Percentiles rank a stretch among this genome's conserved stretches.
Conservation (phyloP, 2,797 vertebrate species). For the Coracias cyanogaster region DNA sequence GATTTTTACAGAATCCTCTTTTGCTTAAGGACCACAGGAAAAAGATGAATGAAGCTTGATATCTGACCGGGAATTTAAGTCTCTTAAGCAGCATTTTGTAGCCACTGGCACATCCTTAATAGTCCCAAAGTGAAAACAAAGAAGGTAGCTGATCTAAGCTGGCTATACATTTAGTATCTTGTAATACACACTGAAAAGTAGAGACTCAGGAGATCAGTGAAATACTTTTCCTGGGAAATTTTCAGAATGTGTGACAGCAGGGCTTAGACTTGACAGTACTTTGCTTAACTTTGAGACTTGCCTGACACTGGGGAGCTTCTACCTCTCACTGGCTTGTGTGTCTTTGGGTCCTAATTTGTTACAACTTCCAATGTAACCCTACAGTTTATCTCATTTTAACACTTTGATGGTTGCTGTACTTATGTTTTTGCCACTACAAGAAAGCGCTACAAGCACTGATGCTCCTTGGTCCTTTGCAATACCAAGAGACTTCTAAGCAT, state of each 20-base stretch:
- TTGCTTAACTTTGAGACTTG: background rate
- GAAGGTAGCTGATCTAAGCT: background rate
- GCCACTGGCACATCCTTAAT: background rate
- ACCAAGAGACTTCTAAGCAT: background rate
- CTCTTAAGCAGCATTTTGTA: background rate
- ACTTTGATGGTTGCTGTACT: background rate
- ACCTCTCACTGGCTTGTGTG: background rate
- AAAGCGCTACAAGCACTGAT: background rate
- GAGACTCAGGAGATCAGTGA: background rate
- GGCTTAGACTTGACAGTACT: background rate
- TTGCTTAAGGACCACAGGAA: background rate
- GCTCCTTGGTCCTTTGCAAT: background rate
- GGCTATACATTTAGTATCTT: background rate
- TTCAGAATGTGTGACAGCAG: background rate
- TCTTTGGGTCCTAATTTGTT: background rate
- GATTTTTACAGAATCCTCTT: background rate
- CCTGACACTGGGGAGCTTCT: background rate
- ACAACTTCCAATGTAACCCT: background rate
- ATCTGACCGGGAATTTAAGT: background rate
- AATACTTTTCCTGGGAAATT: background rate
- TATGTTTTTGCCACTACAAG: background rate
- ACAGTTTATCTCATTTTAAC: background rate
- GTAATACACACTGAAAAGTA: background rate
- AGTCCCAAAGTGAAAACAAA: background rate
- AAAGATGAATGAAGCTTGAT: background rate